Evolutionary conservation across 2,113 vertebrate species (phyloP).

Genomic region (Barbus barbus): DNA sequence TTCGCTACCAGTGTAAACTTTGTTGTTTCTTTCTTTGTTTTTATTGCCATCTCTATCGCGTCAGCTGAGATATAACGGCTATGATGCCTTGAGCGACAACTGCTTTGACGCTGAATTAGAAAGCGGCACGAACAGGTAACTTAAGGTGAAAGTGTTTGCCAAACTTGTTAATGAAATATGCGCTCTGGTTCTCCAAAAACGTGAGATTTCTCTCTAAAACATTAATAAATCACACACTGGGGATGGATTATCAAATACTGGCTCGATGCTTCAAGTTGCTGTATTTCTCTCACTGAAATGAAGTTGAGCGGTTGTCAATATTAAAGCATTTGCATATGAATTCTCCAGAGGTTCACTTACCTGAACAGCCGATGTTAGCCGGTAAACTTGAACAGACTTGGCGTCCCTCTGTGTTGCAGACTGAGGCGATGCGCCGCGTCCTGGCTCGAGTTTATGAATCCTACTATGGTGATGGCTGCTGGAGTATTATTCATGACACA

Average conservation of each 20-base stretch:
- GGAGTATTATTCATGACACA: neutral
- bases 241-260: neutral
- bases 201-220: too few relatives aligned
- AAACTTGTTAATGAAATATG: constrained; percentile 7
- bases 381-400: constrained; percentile 23
- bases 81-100: neutral
- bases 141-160: neutral
- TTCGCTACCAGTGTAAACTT: neutral
- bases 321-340: neutral
- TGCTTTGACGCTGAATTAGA: neutral
- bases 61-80: neutral
- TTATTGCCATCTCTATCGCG: neutral
- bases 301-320: neutral
- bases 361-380: neutral
- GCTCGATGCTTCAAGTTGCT: neutral
- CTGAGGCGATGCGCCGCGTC: constrained; percentile 45
- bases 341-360: neutral
- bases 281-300: neutral
- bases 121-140: neutral
- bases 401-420: constrained; percentile 20
- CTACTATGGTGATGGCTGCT: neutral
- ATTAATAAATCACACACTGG: neutral
- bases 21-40: too few relatives aligned
- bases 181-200: neutral
- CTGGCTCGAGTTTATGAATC: constrained; percentile 16